phyloP scores from a whole-genome alignment of 2,888 invertebrate species.

The Alviniconcha strummeri region DNA sequence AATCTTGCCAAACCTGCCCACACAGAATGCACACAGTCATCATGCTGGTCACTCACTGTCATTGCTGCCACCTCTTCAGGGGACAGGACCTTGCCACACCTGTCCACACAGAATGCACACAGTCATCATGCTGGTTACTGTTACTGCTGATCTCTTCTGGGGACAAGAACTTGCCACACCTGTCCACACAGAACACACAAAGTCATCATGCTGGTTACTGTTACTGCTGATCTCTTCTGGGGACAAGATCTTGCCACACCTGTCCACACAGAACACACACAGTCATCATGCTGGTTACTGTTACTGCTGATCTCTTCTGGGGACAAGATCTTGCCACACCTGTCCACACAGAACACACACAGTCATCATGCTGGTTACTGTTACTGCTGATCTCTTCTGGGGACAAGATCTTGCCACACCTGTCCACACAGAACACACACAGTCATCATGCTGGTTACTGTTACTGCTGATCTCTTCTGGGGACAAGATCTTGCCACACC shows the following conservation, averaged over 20 bases:
- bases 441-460: background rate
- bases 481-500: no score
- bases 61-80: slow-evolving; percentile 53
- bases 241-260: no score
- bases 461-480: no score
- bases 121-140: slow-evolving; percentile 35
- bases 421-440: background rate
- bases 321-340: no score
- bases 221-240: slow-evolving; percentile 48
- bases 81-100: slow-evolving; percentile 46
- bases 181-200: slow-evolving; percentile 14
- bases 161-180: slow-evolving; percentile 46
- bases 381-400: slow-evolving; percentile 48
- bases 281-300: background rate
- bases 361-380: slow-evolving; percentile 51
- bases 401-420: no score
- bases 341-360: no score
- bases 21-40: background rate
- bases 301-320: no score
- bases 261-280: background rate
- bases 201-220: slow-evolving; percentile 51
- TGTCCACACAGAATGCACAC: slow-evolving; percentile 23
- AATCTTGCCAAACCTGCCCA: slow-evolving; percentile 44
- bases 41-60: slow-evolving; percentile 50
- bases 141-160: slow-evolving; percentile 51